Evolutionary conservation across 2,797 vertebrate genomes (phyloP), one percentile per base, ranked within the genome.

Genomic region (Enteromius viviparus): DNA sequence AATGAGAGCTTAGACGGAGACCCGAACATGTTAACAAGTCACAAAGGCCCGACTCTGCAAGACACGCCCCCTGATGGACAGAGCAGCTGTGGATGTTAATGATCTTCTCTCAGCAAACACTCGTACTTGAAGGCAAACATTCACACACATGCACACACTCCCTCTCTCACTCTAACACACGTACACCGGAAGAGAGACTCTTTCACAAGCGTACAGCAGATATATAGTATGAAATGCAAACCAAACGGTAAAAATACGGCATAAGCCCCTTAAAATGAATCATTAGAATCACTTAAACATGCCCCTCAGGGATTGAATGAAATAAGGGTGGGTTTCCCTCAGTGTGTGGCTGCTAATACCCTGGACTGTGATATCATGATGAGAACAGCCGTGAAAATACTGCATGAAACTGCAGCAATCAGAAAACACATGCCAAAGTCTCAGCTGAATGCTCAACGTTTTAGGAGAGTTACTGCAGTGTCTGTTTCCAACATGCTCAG

Each of bases 71-170:
- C 85, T 0, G 70, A 89, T 19, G 89, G 87, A 40, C 90, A 91
- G 89, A 86, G 92, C 11, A 89, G 92, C 87, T 98, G 96, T 29
- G 88, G 94, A 60, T 97, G 96, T 91, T 97, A 95, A 94, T 89
- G 51, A 81, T 70, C 76, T 26, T 69, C 68, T 29, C 32, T 58
- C 68, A n/a, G 37, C 42, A 62, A 74, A 68, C 70, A 80, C 49
- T 62, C 77, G 40, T 26, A 49, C 68, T 34, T 78, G 55, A 32
- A 85, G 21, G 49, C 72, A 34, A 71, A 68, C 78, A 83, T 69
- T 49, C 76, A 17, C 55, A 66, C 69, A 8, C 70, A 45, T 29
- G 42, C 60, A 78, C 62, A 79, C 47, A 49, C 53, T 53, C 62
- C 53, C n/a, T 21, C 60, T 21, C 37, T 64, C 32, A 2, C 51